A percentile compares a stretch with the other conserved stretches of the same genome.
These are phyloP conservation scores for Heteromurus nitidus DNA, from an alignment of 2,888 invertebrate species.

Conservation along the genomic window DNA sequence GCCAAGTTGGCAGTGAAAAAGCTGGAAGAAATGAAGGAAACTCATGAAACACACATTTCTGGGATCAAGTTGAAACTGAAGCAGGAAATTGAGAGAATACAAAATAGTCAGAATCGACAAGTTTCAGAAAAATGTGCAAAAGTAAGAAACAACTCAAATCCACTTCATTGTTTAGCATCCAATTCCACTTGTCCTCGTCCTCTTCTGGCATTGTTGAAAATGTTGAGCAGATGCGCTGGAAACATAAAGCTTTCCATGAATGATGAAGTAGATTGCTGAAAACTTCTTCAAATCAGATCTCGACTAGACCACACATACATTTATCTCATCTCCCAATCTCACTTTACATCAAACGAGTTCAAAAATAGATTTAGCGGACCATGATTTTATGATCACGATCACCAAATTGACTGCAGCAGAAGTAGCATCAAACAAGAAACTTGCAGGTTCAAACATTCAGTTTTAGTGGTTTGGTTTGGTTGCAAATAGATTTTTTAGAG, in stretches of 20 bases:
- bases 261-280: neutral
- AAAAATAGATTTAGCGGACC: too few relatives aligned
- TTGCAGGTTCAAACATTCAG: neutral
- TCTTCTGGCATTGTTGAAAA: neutral
- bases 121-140: neutral
- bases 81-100: neutral
- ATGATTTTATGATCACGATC: neutral
- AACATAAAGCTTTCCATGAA: neutral
- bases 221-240: neutral
- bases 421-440: neutral
- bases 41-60: neutral
- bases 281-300: neutral
- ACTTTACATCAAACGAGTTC: too few relatives aligned
- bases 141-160: constrained; percentile 7
- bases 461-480: neutral
- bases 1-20: constrained; percentile 50
- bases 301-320: too few relatives aligned
- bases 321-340: too few relatives aligned
- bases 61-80: constrained; percentile 23
- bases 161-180: too few relatives aligned
- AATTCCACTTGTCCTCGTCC: too few relatives aligned
- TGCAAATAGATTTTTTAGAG: neutral
- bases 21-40: constrained; percentile 15
- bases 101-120: neutral
- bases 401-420: neutral